Conservation (phyloP, 2,113 vertebrate species). For the Delphinapterus leucas region DNA sequence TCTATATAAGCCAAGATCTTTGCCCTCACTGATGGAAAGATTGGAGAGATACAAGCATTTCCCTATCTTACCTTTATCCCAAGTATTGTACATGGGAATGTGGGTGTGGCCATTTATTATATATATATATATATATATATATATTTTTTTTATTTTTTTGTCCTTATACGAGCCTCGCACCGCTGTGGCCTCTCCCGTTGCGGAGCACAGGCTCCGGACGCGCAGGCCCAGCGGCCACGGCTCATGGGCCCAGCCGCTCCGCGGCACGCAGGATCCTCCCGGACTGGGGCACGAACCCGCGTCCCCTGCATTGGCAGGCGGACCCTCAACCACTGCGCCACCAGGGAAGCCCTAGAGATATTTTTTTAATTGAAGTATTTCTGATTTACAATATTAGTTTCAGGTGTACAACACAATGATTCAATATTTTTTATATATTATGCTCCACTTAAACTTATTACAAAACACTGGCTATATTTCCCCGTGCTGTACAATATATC, state of each 20-base stretch:
- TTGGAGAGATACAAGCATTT: slow-evolving; percentile 22
- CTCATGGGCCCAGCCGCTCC: too few relatives aligned
- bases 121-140: too few relatives aligned
- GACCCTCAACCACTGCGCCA: too few relatives aligned
- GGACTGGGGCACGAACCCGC: too few relatives aligned
- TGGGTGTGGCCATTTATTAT: not conserved
- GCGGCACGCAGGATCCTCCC: too few relatives aligned
- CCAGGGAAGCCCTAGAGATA: not conserved
- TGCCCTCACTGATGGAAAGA: not conserved
- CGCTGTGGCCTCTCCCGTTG: too few relatives aligned
- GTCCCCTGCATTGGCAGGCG: too few relatives aligned
- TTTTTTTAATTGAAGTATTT: not conserved
- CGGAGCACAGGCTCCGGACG: too few relatives aligned
- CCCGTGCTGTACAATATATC: not conserved
- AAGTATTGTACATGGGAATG: not conserved
- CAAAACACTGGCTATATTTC: not conserved
- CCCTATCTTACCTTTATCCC: not conserved
- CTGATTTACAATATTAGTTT: not conserved
- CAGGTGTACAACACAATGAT: not conserved
- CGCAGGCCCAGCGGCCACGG: too few relatives aligned
- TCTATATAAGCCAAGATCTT: not conserved
- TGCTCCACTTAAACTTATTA: not conserved
- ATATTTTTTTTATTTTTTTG: too few relatives aligned
- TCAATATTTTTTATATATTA: not conserved
- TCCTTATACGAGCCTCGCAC: too few relatives aligned